These are phyloP conservation scores for Leptopilina myrica DNA, from an alignment of 2,888 invertebrate species.

Conservation along the genomic window DNA sequence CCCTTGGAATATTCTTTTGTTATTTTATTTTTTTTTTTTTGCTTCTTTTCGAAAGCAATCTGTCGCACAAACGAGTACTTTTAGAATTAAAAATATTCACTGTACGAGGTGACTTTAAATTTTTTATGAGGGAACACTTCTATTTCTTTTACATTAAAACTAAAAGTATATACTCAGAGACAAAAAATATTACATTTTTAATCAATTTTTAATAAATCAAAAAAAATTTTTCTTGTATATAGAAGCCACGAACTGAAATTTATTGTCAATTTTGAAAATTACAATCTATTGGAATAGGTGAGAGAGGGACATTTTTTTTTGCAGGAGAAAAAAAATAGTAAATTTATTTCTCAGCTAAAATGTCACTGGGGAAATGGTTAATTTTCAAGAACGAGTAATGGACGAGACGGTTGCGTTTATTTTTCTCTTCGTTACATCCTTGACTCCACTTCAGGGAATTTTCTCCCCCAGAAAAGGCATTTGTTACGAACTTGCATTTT, in stretches of 20 bases:
- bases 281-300: slow-evolving; percentile 1
- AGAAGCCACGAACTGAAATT: background rate
- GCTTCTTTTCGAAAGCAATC: background rate
- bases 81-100: slow-evolving; percentile 10
- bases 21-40: background rate
- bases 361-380: background rate
- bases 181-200: background rate
- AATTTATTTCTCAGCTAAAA: slow-evolving; percentile 9
- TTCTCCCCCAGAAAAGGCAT: background rate
- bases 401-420: background rate
- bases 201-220: background rate
- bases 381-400: slow-evolving; percentile 28
- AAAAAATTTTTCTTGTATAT: background rate
- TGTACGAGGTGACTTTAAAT: background rate
- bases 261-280: slow-evolving; percentile 1
- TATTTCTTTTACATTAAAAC: background rate
- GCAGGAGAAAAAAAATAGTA: background rate
- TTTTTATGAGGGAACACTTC: background rate
- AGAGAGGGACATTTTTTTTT: background rate
- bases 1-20: background rate
- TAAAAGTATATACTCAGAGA: no score
- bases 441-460: slow-evolving; percentile 10
- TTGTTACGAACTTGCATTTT: slow-evolving; percentile 11
- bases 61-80: background rate
- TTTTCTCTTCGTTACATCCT: slow-evolving; percentile 16